phyloP scores from a whole-genome alignment of 2,113 vertebrate species.

The human region DNA sequence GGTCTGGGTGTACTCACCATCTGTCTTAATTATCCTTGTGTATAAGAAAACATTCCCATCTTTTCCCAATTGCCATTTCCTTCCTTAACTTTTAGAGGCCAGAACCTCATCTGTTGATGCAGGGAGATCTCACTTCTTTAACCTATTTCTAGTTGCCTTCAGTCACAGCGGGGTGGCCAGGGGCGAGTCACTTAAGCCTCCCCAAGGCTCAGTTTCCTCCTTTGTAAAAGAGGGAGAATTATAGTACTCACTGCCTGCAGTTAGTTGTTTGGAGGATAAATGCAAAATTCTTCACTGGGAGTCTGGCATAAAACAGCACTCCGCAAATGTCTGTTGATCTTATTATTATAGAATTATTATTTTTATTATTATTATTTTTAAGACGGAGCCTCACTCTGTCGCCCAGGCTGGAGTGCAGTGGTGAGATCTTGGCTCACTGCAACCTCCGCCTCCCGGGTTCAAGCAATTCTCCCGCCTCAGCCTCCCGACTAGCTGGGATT shows the following conservation, averaged over 20 bases:
- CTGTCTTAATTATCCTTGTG: neutral
- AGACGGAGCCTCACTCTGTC: too few relatives aligned
- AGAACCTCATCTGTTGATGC: neutral
- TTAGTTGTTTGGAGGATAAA: neutral
- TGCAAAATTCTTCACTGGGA: neutral
- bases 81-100: neutral
- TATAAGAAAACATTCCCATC: neutral
- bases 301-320: neutral
- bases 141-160: neutral
- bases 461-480: too few relatives aligned
- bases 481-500: too few relatives aligned
- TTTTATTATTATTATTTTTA: too few relatives aligned
- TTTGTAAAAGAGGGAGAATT: neutral
- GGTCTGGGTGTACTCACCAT: neutral
- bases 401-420: too few relatives aligned
- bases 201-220: neutral
- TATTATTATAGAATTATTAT: neutral
- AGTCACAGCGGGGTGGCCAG: neutral
- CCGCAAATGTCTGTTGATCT: neutral
- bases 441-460: too few relatives aligned
- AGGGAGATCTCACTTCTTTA: neutral
- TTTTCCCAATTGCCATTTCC: neutral
- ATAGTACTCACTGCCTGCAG: fast-evolving
- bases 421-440: too few relatives aligned
- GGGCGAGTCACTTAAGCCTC: neutral